These are phyloP conservation scores for Luperina nickerlii DNA, from an alignment of 2,888 invertebrate genomes.

Conservation along the genomic window DNA sequence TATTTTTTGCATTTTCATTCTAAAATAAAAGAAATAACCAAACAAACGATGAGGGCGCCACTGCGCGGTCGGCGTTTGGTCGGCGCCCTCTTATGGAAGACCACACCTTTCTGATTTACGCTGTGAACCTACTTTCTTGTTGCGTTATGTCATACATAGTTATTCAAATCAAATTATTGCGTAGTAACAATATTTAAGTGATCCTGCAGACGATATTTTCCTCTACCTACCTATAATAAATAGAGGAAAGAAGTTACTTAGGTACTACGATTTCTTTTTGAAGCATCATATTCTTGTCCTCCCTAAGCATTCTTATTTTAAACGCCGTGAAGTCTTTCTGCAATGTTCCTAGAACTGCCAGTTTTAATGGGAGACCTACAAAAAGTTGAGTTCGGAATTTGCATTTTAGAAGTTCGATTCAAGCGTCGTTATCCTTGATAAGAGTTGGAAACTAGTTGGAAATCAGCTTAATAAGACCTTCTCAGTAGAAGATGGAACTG, in stretches of 20 bases:
- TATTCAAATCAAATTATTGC: not conserved
- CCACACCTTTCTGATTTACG: not conserved
- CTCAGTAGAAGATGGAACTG: not conserved
- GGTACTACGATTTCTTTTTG: not conserved
- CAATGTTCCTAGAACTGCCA: slow-evolving; percentile 5
- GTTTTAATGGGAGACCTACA: slow-evolving; percentile 27
- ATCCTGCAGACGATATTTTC: not conserved
- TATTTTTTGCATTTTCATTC: too few relatives aligned
- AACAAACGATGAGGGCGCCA: too few relatives aligned
- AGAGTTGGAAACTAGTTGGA: slow-evolving; percentile 35
- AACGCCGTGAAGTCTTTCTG: slow-evolving; percentile 1
- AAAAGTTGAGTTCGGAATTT: slow-evolving; percentile 47
- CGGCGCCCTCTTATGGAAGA: too few relatives aligned
- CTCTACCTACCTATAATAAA: not conserved
- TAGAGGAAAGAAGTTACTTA: not conserved
- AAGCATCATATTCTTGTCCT: not conserved
- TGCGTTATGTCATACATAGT: not conserved
- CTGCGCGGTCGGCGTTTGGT: too few relatives aligned
- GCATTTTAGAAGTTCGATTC: slow-evolving; percentile 49
- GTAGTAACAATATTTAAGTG: not conserved
- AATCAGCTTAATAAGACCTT: slow-evolving; percentile 39
- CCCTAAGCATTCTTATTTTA: slow-evolving; percentile 3
- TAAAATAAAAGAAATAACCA: too few relatives aligned
- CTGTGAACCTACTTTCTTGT: not conserved
- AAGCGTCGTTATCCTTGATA: slow-evolving; percentile 43